phyloP scores from a whole-genome alignment of 2,888 invertebrate species.

The Cordylochernes scorpioides region DNA sequence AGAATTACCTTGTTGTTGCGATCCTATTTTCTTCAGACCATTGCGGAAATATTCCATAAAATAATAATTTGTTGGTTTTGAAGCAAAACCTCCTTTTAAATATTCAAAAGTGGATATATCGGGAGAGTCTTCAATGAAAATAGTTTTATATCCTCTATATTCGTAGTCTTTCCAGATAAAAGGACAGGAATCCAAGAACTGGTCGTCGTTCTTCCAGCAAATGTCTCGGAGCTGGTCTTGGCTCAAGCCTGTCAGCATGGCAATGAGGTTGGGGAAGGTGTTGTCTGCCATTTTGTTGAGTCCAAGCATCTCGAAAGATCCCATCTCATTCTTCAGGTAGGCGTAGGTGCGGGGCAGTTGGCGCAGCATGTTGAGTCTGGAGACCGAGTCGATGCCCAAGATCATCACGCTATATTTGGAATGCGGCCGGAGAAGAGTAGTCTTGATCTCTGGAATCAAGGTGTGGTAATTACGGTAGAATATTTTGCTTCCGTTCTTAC shows the following conservation, averaged over 20 bases:
- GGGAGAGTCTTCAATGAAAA: slow-evolving; percentile 19
- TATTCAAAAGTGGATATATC: slow-evolving; percentile 20
- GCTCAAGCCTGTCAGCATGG: slow-evolving; percentile 18
- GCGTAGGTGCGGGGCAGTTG: slow-evolving; percentile 42
- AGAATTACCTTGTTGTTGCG: slow-evolving; percentile 2
- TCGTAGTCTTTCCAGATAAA: slow-evolving; percentile 21
- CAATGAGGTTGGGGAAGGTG: slow-evolving; percentile 20
- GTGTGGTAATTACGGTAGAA: slow-evolving; percentile 8
- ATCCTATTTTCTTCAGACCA: slow-evolving; percentile 15
- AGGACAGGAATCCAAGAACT: slow-evolving; percentile 17
- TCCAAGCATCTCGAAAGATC: slow-evolving; percentile 39
- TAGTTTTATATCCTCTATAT: slow-evolving; percentile 16
- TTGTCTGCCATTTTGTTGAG: slow-evolving; percentile 31
- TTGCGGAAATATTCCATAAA: slow-evolving; percentile 19
- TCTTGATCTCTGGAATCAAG: slow-evolving; percentile 6
- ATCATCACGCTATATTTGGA: slow-evolving; percentile 30
- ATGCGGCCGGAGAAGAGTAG: neutral
- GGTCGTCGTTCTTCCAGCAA: slow-evolving; percentile 4
- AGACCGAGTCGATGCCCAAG: slow-evolving; percentile 59
- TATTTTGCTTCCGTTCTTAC: neutral
- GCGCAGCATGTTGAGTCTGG: slow-evolving; percentile 43
- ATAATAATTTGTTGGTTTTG: slow-evolving; percentile 20
- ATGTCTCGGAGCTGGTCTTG: slow-evolving; percentile 6
- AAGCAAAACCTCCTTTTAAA: slow-evolving; percentile 18
- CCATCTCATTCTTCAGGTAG: slow-evolving; percentile 31